Evolutionary conservation across 2,113 vertebrate genomes (phyloP).

Genomic region (Megaptera novaeangliae): DNA sequence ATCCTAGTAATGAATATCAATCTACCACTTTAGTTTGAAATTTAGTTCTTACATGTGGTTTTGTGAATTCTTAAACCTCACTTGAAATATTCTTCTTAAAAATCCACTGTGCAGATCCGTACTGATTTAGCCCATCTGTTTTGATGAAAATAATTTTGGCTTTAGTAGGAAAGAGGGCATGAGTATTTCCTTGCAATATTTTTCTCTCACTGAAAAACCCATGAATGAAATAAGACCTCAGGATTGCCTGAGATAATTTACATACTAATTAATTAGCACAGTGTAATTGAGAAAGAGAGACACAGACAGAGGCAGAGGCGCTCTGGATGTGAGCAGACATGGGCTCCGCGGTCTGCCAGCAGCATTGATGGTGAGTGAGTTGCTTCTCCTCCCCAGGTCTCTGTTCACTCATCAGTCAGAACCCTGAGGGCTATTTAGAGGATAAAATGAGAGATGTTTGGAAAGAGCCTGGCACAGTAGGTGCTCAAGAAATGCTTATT

Average conservation of each 20-base stretch:
- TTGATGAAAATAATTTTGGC: conserved; percentile 4
- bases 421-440: neutral
- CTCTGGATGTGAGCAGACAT: neutral
- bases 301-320: neutral
- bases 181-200: conserved; percentile 33
- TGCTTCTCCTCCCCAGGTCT: neutral
- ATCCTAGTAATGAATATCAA: conserved; percentile 42
- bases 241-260: conserved; percentile 51
- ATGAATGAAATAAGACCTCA: conserved; percentile 54
- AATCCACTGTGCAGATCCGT: neutral
- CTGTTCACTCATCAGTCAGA: neutral
- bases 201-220: conserved; percentile 26
- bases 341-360: neutral
- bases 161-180: conserved; percentile 1
- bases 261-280: conserved; percentile 53
- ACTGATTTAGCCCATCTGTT: conserved; percentile 44
- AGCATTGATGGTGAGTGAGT: neutral
- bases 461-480: neutral
- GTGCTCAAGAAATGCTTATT: neutral
- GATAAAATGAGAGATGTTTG: neutral
- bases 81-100: conserved; percentile 28
- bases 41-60: conserved; percentile 43
- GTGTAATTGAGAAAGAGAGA: neutral
- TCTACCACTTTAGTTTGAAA: conserved; percentile 47
- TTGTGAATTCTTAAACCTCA: conserved; percentile 48